Percentiles rank a stretch among this genome's conserved stretches.
phyloP scores from a whole-genome alignment of 1,140 invertebrate species.

The Grapholita molesta region DNA sequence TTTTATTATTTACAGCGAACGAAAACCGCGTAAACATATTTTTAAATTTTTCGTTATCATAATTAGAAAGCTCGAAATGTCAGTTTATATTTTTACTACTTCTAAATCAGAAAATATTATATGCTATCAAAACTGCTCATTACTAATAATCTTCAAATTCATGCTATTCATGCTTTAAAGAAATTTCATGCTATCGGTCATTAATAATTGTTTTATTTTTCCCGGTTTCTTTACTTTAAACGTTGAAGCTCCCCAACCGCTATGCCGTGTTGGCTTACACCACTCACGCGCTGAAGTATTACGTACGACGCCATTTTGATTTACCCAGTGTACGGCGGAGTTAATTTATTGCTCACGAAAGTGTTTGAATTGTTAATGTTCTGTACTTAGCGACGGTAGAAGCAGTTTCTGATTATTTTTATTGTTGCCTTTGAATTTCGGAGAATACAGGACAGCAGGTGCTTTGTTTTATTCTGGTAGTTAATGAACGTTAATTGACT shows the following conservation, averaged over 20 bases:
- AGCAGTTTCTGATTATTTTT: conserved; percentile 17
- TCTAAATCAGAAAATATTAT: too few species aligned
- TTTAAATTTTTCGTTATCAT: too few species aligned
- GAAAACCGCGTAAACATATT: too few species aligned
- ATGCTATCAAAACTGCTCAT: too few species aligned
- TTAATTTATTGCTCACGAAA: conserved; percentile 70
- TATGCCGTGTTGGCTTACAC: conserved; percentile 20
- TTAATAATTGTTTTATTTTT: too few species aligned
- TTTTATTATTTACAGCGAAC: too few species aligned
- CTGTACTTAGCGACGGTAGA: conserved; percentile 41
- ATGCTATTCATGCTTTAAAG: too few species aligned
- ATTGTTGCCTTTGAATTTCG: conserved; percentile 10
- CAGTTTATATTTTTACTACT: too few species aligned
- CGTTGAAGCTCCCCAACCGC: conserved; percentile 6
- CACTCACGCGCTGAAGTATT: conserved; percentile 48
- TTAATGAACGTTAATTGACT: background rate
- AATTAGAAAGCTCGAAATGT: too few species aligned
- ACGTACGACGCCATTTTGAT: conserved; percentile 64
- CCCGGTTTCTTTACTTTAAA: background rate
- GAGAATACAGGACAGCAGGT: background rate
- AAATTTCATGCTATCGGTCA: too few species aligned
- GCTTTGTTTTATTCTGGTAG: background rate
- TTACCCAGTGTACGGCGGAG: conserved; percentile 56
- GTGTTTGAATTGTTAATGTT: conserved; percentile 73
- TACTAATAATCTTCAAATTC: too few species aligned